A percentile compares a stretch with the other conserved stretches of the same genome.
phyloP scores from a whole-genome alignment of 2,113 vertebrate genomes.

The Columbina picui region DNA sequence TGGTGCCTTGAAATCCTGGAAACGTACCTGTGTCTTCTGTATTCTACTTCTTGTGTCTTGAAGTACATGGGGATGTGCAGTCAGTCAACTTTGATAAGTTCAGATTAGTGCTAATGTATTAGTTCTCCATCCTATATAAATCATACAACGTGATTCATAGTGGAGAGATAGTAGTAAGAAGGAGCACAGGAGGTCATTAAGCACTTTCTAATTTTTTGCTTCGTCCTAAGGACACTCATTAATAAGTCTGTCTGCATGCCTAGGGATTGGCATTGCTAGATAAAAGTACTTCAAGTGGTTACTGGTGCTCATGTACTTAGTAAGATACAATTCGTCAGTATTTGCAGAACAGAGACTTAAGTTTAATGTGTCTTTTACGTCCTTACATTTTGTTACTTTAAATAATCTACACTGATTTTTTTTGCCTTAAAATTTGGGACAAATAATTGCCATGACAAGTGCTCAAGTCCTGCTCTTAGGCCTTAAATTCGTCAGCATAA shows the following conservation, averaged over 20 bases:
- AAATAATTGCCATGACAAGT: neutral
- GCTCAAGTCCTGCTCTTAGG: neutral
- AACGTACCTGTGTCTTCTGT: neutral
- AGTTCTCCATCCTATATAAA: neutral
- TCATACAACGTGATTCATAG: rapidly evolving
- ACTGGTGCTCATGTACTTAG: neutral
- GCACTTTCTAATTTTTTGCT: rapidly evolving
- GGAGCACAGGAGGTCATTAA: neutral
- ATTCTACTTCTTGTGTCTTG: neutral
- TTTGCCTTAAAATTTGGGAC: neutral
- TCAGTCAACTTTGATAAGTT: neutral
- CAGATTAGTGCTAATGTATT: neutral
- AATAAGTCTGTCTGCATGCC: neutral
- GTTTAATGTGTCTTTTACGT: neutral
- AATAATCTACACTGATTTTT: neutral
- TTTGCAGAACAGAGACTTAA: neutral
- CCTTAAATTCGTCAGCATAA: neutral
- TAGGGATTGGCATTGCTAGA: neutral
- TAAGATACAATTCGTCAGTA: neutral
- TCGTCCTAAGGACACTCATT: neutral
- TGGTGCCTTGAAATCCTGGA: neutral
- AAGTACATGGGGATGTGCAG: neutral
- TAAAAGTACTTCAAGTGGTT: neutral
- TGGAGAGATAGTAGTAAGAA: neutral
- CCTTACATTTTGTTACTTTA: neutral